phyloP scores from a whole-genome alignment of 2,797 vertebrate genomes.

The Crocidura indochinensis region DNA sequence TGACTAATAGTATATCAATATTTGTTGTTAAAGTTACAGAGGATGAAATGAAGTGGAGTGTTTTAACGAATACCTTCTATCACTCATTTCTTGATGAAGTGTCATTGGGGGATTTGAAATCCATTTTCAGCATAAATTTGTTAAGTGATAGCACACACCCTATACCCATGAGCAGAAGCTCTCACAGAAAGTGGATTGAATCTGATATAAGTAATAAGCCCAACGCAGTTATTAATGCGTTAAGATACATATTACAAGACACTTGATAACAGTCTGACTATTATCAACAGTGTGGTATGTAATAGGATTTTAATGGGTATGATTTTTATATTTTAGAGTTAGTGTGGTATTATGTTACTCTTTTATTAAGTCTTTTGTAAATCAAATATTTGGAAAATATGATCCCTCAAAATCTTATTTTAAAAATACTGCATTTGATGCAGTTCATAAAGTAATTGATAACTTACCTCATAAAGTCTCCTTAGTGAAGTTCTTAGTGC shows the following conservation, averaged over 20 bases:
- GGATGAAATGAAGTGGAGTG: background rate
- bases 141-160: slow-evolving; percentile 80
- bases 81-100: slow-evolving; percentile 42
- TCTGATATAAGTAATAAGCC: slow-evolving; percentile 86
- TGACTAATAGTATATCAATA: background rate
- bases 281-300: slow-evolving; percentile 81
- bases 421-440: slow-evolving; percentile 82
- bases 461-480: slow-evolving; percentile 47
- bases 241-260: slow-evolving; percentile 85
- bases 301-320: slow-evolving; percentile 88
- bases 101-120: slow-evolving; percentile 72
- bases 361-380: slow-evolving; percentile 81
- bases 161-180: slow-evolving; percentile 72
- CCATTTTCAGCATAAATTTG: slow-evolving; percentile 73
- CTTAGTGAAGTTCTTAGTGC: slow-evolving; percentile 20
- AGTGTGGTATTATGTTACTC: slow-evolving; percentile 84
- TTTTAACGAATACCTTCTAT: background rate
- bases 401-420: slow-evolving; percentile 75
- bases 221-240: slow-evolving; percentile 88
- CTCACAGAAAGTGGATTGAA: slow-evolving; percentile 81
- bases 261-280: slow-evolving; percentile 83
- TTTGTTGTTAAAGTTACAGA: slow-evolving; percentile 1
- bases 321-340: slow-evolving; percentile 87
- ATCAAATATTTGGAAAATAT: slow-evolving; percentile 82
- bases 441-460: slow-evolving; percentile 77